Evolutionary conservation across 2,113 vertebrate species (phyloP).

Genomic region (Coryphaenoides rupestris): DNA sequence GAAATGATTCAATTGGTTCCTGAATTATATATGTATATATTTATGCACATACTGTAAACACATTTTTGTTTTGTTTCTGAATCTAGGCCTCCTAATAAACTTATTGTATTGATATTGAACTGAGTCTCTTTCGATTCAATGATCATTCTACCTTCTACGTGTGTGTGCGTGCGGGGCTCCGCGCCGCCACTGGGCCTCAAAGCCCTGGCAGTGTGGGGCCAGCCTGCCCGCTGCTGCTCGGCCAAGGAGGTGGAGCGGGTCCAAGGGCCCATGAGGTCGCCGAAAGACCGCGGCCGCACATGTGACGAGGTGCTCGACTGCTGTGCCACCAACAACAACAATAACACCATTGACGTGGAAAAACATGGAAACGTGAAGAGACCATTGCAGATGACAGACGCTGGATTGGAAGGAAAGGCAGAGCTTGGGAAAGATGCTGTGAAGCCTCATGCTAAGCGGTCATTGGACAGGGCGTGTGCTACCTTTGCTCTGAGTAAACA

Average conservation of each 20-base stretch:
- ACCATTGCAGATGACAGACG: not conserved
- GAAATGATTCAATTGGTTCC: constrained; percentile 7
- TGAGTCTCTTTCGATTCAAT: no score
- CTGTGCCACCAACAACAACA: not conserved
- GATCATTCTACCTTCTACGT: no score
- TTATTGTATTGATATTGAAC: no score
- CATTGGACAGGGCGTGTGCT: not conserved
- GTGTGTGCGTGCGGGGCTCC: no score
- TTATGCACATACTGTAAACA: constrained; percentile 59
- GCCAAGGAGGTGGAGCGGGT: constrained; percentile 78
- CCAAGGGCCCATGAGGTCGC: constrained; percentile 70
- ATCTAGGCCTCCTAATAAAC: no score
- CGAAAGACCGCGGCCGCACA: constrained; percentile 36
- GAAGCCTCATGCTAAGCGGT: not conserved
- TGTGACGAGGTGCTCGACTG: not conserved
- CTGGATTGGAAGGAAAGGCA: not conserved
- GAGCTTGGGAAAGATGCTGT: not conserved
- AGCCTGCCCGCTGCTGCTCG: constrained; percentile 81
- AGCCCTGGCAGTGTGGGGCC: constrained; percentile 87
- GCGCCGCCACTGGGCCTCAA: constrained; percentile 80
- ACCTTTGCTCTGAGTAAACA: not conserved
- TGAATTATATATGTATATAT: constrained; percentile 38
- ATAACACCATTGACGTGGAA: not conserved
- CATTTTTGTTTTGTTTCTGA: constrained; percentile 16
- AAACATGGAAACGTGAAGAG: constrained; percentile 3